These are phyloP conservation scores for Micrasema minimum DNA, from an alignment of 1,140 invertebrate species.

Conservation along the genomic window DNA sequence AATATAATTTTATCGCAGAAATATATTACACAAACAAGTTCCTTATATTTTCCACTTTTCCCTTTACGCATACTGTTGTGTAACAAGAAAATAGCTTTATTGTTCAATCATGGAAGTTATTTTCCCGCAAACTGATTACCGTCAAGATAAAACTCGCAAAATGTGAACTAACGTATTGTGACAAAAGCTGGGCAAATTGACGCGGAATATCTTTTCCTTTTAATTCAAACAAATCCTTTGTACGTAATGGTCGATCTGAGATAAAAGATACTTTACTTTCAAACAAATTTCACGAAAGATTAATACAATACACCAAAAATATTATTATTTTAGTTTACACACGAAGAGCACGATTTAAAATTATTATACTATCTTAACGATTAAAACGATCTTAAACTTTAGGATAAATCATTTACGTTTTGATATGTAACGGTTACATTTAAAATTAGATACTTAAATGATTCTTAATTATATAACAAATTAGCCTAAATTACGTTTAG, in stretches of 20 bases:
- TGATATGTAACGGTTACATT: conserved; percentile 43
- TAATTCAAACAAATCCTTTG: background rate
- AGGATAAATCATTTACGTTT: conserved; percentile 7
- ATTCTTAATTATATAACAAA: conserved; percentile 37
- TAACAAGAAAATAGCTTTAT: conserved; percentile 27
- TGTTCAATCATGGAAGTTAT: conserved; percentile 24
- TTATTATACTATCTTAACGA: conserved; percentile 23
- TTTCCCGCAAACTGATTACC: conserved; percentile 11
- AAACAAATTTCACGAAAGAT: too few relatives aligned
- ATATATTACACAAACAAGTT: conserved; percentile 10
- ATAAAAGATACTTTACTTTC: background rate
- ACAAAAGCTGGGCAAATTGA: background rate
- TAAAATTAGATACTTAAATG: conserved; percentile 11
- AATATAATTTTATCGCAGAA: conserved; percentile 19
- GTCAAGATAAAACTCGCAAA: background rate
- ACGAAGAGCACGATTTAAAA: background rate
- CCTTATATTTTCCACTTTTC: conserved; percentile 7
- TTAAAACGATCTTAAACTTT: conserved; percentile 23
- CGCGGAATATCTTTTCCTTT: too few relatives aligned
- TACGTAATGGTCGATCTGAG: background rate
- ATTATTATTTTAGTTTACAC: too few relatives aligned
- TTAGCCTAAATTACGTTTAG: conserved; percentile 43
- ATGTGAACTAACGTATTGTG: background rate
- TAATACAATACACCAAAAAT: background rate
- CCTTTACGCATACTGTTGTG: conserved; percentile 14